Evolutionary conservation across 2,113 vertebrate species (phyloP), one percentile per base, ranked within the genome.

Genomic region (Pseudorhombus dupliciocellatus): DNA sequence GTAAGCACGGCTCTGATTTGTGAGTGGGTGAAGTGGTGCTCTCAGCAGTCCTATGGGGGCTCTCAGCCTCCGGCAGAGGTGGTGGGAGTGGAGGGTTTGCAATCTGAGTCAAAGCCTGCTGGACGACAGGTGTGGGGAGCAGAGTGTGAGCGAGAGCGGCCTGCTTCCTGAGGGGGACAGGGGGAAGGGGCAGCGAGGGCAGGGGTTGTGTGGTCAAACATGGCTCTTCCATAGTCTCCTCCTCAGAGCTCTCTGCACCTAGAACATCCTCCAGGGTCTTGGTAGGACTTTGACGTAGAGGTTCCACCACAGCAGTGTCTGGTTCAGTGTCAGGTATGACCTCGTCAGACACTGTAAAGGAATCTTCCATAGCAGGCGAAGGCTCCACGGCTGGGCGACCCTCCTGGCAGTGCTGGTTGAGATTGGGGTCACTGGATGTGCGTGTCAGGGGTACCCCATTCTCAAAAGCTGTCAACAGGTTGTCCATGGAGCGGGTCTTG

Each of bases 401-500:
- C 24, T 98, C 97, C 88, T 94, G 96, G 90, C 96, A 98, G 92
- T 98, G 98, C 91, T 99, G 96, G 73, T 99, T 99, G 77, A 99
- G 93, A 89, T 98, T 99, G 10, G 98, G 97, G 79, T 99, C 98
- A n/a, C 98, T 99, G 26, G 97, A 98, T 0, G 96, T 99, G 28
- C 98, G 96, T 0, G 96, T 97, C 77, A 99, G 89, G 0, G 95
- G 91, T 58, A 95, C 91, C 68, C 94, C 95, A 72, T 94, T 97
- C 70, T 99, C 97, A 55, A 95, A 96, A 25, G 95, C 95, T 28
- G 96, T 96, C 71, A 97, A 90, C 66, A 99, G 90, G 89, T 99
- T 96, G 71, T 99, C 98, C 97, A 99, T 92, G 26, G 98, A 99
- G 72, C 98, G 95, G 1, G 98, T 98, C 93, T 99, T 99, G 64